Evolutionary conservation across 2,888 invertebrate genomes (phyloP), one percentile per base, ranked within the genome.

Genomic region (Rhimphoctona megacephalus): DNA sequence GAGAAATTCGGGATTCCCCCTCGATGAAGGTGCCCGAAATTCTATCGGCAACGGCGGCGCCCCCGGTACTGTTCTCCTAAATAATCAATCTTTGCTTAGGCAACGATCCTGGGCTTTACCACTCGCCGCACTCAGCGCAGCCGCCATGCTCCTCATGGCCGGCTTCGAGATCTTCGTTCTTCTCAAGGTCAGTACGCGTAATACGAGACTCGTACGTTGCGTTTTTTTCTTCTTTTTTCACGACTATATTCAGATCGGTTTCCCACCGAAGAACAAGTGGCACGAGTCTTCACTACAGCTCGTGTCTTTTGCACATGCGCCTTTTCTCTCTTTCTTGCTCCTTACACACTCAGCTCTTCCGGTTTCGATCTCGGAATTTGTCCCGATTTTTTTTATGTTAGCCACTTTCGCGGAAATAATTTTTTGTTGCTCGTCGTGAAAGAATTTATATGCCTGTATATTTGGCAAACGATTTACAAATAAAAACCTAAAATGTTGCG

Each of bases 31-130:
- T 73, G 73, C 85, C 70, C 78, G 89, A 74, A 67, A 86, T 81
- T 78, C 88, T 69, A 87, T 86, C 66, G 66, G 85, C 83, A 14
- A 91, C 30, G 61, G 61, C 17, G 30, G 61, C 17, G 30, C 14
- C 30, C 30, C 93, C 92, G 78, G 82, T 54, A 54, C 66, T 14
- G 49, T 72, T 93, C 92, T 80, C 90, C 93, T 87, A 92, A 92
- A 93, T 90, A 83, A 90, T 91, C 57, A 92, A 89, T 92, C 94
- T 89, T 94, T 96, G 77, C 94, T 97, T 73, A 95, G 97, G 80
- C 95, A 96, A 89, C 98, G 98, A 93, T 96, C 97, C 30, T 99
- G 99, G 99, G 98, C 98, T 54, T 96, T 98, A 89, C 98, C 98
- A 1, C 96, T 99, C 78, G 96, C 98, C 83, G 97, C 98, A 25